Conservation (phyloP, 2,797 vertebrate genomes). For the Syngnathus acus region DNA sequence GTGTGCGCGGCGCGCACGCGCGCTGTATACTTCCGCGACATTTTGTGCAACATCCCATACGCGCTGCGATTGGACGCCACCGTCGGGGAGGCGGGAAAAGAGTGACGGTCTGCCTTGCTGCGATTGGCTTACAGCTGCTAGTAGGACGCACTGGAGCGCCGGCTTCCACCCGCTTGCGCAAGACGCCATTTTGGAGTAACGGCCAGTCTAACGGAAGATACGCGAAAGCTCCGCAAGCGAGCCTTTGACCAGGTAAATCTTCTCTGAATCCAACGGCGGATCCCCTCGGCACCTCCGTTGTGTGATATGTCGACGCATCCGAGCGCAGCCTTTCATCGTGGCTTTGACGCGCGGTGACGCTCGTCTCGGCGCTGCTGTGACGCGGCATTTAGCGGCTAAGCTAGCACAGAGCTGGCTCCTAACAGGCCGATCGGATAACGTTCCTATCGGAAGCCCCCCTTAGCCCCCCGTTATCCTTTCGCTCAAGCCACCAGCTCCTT, state of each 20-base stretch:
- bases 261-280: neutral
- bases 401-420: constrained; percentile 10
- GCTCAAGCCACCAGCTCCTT: neutral
- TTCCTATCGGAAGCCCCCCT: neutral
- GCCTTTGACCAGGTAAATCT: constrained; percentile 60
- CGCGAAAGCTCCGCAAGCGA: constrained; percentile 65
- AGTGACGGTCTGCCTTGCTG: neutral
- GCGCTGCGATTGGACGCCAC: constrained; percentile 29
- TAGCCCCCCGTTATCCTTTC: neutral
- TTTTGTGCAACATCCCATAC: constrained; percentile 45
- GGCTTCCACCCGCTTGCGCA: constrained; percentile 67
- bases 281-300: rapidly evolving
- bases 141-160: constrained; percentile 56
- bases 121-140: constrained; percentile 50
- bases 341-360: constrained; percentile 35
- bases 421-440: neutral
- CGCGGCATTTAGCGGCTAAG: constrained; percentile 60
- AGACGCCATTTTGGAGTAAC: constrained; percentile 80
- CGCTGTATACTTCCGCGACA: constrained; percentile 58
- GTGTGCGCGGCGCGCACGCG: too few species aligned
- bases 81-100: constrained; percentile 14
- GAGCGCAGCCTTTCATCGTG: neutral
- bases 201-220: constrained; percentile 46
- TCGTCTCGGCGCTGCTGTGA: constrained; percentile 48
- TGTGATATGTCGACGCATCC: neutral